phyloP scores from a whole-genome alignment of 2,888 invertebrate species.

The Yponomeuta evonymella region DNA sequence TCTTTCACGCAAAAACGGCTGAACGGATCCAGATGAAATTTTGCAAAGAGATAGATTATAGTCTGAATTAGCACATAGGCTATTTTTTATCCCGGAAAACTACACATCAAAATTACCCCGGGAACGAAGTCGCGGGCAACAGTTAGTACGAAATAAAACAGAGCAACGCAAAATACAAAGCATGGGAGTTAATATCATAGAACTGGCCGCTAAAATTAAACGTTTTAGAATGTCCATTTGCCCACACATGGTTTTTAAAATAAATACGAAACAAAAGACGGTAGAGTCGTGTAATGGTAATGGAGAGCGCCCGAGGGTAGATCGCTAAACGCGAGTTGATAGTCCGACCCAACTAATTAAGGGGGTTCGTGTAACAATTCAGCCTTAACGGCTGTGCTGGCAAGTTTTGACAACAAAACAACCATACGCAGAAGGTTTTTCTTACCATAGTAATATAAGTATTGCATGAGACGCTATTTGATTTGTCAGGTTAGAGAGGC shows the following conservation, averaged over 20 bases:
- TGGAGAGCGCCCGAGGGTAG: neutral
- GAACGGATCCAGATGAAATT: no score
- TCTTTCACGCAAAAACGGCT: no score
- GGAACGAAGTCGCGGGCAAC: no score
- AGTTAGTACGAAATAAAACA: neutral
- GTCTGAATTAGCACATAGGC: no score
- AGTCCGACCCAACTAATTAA: slow-evolving; percentile 5
- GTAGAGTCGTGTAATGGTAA: neutral
- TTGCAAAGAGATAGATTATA: no score
- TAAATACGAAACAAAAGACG: neutral
- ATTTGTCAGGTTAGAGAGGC: no score
- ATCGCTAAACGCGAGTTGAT: neutral
- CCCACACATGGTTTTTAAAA: neutral
- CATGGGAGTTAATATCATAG: neutral
- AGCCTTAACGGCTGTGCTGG: neutral
- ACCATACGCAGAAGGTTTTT: neutral
- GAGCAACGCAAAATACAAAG: neutral
- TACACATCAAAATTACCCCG: no score
- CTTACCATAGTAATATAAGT: no score
- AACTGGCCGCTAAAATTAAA: neutral
- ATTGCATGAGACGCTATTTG: no score
- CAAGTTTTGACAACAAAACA: neutral
- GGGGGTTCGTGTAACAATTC: neutral
- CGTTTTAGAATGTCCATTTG: neutral
- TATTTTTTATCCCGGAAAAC: no score